Base-by-base conservation (phyloP, 2,888 invertebrate genomes). In the Falcaria lacertinaria region DNA sequence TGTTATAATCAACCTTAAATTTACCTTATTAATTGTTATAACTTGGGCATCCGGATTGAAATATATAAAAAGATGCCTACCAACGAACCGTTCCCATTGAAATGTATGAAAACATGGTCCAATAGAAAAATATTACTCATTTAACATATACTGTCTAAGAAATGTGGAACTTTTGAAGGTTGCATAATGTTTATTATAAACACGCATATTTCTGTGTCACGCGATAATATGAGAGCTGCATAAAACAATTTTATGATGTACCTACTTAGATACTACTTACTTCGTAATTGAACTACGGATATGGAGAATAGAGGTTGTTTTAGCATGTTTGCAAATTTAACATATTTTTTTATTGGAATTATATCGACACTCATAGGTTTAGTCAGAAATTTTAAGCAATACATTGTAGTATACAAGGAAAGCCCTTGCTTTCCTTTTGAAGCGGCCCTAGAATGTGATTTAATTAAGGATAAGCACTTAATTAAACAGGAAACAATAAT, bases 301-400 rank as follows among this genome's bases (percentile, higher is more conserved):
- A n/a, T n/a, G n/a, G n/a, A n/a, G n/a, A n/a, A n/a, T 37, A 37
- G 37, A 34, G 2, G 15, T 15, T 34, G 15, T 37, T 37, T 22
- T 37, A 37, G 22, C 22, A 13, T 16, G 14, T 22, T 50, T 48
- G 40, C 22, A 50, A 45, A 42, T 42, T 43, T 52, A 47, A 40
- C 48, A 42, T 40, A 59, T 45, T 48, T 52, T 45, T 53, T 50
- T 60, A 50, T 34, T 41, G 25, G 51, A 55, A 19, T 39, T 37
- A n/a, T 46, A 44, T 52, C 42, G 41, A 43, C 44, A 59, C 52
- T 60, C 57, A 60, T 63, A 60, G 59, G 52, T 42, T 42, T 54
- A 66, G 57, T 45, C 52, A 59, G 58, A 58, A 60, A 33, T 57
- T 55, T 43, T 64, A 59, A 61, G 63, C 61, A 65, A 64, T 66